Conservation (phyloP, 2,888 invertebrate genomes). For the Unio pictorum region DNA sequence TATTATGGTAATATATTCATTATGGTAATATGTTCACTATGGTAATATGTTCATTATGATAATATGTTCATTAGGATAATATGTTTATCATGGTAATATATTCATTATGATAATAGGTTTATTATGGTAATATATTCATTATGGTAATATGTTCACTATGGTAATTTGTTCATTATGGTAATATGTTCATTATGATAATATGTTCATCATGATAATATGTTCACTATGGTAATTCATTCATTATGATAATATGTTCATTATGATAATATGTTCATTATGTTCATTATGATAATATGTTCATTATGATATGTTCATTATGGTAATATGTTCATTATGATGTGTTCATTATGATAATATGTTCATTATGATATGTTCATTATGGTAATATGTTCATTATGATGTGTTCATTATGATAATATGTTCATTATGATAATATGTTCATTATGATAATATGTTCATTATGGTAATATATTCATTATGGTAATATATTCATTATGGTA, state of each 20-base stretch:
- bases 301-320: neutral
- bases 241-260: neutral
- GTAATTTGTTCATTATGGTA: too few species aligned
- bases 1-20: neutral
- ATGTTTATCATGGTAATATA: neutral
- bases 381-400: neutral
- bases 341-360: neutral
- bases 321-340: too few species aligned
- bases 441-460: too few species aligned
- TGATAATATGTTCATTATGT: neutral
- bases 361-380: neutral
- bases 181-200: neutral
- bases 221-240: neutral
- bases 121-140: neutral
- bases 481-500: too few species aligned
- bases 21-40: neutral
- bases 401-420: too few species aligned
- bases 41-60: neutral
- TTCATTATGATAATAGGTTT: neutral
- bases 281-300: neutral
- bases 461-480: too few species aligned
- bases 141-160: neutral
- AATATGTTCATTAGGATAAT: neutral
- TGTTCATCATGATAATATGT: neutral
- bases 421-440: too few species aligned